A percentile compares a stretch with the other conserved stretches of the same genome.
These are phyloP conservation scores for Australoheros scitulus DNA, from an alignment of 2,113 vertebrate genomes.

Conservation along the genomic window DNA sequence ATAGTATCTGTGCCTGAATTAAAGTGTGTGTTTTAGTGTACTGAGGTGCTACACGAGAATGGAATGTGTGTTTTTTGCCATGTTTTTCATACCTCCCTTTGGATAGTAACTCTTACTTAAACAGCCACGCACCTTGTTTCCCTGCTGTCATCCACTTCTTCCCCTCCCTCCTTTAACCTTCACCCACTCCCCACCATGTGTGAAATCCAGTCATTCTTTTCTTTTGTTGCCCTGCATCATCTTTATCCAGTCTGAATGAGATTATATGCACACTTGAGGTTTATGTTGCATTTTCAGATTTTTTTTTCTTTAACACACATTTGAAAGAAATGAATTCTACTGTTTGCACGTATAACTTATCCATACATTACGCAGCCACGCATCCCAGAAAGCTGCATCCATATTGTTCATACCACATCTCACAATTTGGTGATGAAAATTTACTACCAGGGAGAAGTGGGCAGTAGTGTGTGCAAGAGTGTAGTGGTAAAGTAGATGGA, in stretches of 20 bases:
- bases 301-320: not conserved
- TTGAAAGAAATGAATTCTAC: not conserved
- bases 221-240: not conserved
- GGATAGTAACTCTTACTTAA: constrained; percentile 47
- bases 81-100: constrained; percentile 51
- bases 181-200: not conserved
- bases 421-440: not conserved
- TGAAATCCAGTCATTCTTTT: constrained; percentile 1
- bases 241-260: not conserved
- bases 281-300: not conserved
- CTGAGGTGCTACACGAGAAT: not conserved
- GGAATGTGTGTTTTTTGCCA: constrained; percentile 21
- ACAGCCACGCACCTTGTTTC: constrained; percentile 62
- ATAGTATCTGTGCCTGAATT: not conserved
- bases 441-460: not conserved
- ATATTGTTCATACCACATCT: not conserved
- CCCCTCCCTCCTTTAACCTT: constrained; percentile 36
- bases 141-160: constrained; percentile 30
- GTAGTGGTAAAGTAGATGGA: not conserved
- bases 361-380: not conserved
- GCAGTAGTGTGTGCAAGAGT: not conserved
- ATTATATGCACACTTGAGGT: not conserved
- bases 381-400: no score
- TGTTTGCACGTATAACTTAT: not conserved
- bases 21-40: constrained; percentile 14